phyloP scores from a whole-genome alignment of 64 coral and sea anemone species.

The Platygyra sinensis region DNA sequence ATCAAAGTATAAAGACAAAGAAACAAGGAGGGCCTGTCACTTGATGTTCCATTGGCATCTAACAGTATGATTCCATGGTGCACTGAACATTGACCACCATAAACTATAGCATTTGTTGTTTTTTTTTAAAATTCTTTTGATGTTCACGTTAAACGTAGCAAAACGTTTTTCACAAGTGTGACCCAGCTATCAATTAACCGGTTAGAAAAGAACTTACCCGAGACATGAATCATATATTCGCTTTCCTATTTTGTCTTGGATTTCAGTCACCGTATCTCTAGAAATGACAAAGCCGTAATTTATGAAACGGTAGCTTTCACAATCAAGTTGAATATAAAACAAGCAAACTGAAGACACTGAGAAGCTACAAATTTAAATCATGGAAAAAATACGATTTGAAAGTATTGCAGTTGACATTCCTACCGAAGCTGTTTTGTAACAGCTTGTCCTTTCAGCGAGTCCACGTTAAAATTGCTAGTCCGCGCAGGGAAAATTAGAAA shows the following conservation, averaged over 20 bases:
- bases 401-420: not conserved
- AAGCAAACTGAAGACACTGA: not conserved
- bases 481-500: slow-evolving; percentile 92
- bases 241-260: slow-evolving; percentile 98
- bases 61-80: no score
- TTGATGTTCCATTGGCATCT: no score
- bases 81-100: no score
- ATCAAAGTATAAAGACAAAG: no score
- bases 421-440: slow-evolving; percentile 95
- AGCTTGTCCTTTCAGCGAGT: slow-evolving; percentile 92
- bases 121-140: no score
- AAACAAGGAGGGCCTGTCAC: no score
- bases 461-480: slow-evolving; percentile 98
- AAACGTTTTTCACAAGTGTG: no score
- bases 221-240: slow-evolving; percentile 90
- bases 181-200: not conserved
- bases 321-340: no score
- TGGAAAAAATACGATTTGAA: not conserved
- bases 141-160: no score
- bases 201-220: slow-evolving; percentile 33
- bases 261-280: slow-evolving; percentile 87
- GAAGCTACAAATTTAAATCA: not conserved
- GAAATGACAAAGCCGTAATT: not conserved
- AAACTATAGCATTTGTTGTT: no score
- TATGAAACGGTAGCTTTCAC: not conserved